Percentiles rank a stretch among this genome's conserved stretches.
phyloP scores from a whole-genome alignment of 2,888 invertebrate species.

The Colostygia pectinataria region DNA sequence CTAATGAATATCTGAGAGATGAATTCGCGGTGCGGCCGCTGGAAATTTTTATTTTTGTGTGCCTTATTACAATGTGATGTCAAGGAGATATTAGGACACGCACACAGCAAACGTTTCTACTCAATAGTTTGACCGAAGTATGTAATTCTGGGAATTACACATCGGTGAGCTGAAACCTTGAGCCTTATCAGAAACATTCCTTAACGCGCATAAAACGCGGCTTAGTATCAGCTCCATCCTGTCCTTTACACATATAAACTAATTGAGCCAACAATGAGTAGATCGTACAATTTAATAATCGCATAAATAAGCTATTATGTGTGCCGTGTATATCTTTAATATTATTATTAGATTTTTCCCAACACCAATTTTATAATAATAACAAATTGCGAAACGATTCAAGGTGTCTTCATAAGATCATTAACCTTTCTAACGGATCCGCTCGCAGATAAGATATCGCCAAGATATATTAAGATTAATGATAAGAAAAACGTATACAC shows the following conservation, averaged over 20 bases:
- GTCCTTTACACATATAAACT: not conserved
- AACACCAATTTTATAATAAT: not conserved
- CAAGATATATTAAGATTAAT: slow-evolving; percentile 5
- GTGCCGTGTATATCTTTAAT: slow-evolving; percentile 1
- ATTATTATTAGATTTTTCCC: not conserved
- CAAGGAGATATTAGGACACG: no score
- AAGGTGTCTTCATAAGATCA: slow-evolving; percentile 23
- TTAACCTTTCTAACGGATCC: slow-evolving; percentile 22
- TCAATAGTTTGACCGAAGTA: not conserved
- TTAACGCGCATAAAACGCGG: slow-evolving; percentile 2
- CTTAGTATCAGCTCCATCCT: not conserved
- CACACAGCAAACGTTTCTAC: not conserved
- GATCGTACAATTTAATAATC: not conserved
- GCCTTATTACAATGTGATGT: no score
- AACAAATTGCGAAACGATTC: slow-evolving; percentile 10
- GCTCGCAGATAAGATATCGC: slow-evolving; percentile 9
- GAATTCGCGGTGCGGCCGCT: slow-evolving; percentile 36
- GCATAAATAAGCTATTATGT: not conserved
- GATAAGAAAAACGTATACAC: slow-evolving; percentile 18
- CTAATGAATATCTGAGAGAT: slow-evolving; percentile 53
- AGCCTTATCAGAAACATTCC: slow-evolving; percentile 11
- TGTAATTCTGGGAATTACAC: slow-evolving; percentile 4
- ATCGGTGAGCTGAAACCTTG: not conserved
- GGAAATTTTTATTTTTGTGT: not conserved
- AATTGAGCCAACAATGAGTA: not conserved